Evolutionary conservation across 2,797 vertebrate genomes (phyloP), one percentile per base, ranked within the genome.

Genomic region (Urophycis tenuis): DNA sequence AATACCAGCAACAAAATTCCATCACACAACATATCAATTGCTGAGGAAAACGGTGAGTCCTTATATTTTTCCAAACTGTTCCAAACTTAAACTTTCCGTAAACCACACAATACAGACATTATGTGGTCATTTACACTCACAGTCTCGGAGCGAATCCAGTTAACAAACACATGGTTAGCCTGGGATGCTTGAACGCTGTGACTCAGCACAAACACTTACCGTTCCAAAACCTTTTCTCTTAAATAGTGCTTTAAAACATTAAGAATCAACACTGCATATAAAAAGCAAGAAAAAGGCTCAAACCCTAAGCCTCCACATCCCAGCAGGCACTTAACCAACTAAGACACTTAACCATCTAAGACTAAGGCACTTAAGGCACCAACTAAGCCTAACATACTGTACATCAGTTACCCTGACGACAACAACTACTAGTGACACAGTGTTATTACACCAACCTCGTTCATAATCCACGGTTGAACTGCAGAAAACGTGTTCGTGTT

Each of bases 381-480:
- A n/a, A n/a, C n/a, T n/a, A n/a, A n/a, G n/a, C n/a, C n/a, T n/a
- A n/a, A n/a, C n/a, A n/a, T n/a, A n/a, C n/a, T n/a, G n/a, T n/a
- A n/a, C 14, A 45, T 49, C 17, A 49, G 19, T 49, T 19, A 19
- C 45, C 45, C 45, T 49, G 17, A 30, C 25, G 29, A 67, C 60
- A 60, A 60, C 53, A 60, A 60, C 8, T 53, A 1, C n/a, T 0
- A 30, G 30, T 78, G 70, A 77, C 72, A 74, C 35, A 29, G 29
- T 25, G 75, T 36, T 14, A 41, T 73, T 69, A 41, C 5, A 71
- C 71, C 67, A 33, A 64, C 31, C 5, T 36, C n/a, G 41, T 39
- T 74, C 69, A 81, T 30, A 75, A 69, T 71, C 80, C 74, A 76
- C 19, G 75, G 71, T 70, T 81, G 81, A 79, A 84, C 85, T 74